phyloP scores from a whole-genome alignment of 2,888 invertebrate genomes.

The Hyalella azteca region DNA sequence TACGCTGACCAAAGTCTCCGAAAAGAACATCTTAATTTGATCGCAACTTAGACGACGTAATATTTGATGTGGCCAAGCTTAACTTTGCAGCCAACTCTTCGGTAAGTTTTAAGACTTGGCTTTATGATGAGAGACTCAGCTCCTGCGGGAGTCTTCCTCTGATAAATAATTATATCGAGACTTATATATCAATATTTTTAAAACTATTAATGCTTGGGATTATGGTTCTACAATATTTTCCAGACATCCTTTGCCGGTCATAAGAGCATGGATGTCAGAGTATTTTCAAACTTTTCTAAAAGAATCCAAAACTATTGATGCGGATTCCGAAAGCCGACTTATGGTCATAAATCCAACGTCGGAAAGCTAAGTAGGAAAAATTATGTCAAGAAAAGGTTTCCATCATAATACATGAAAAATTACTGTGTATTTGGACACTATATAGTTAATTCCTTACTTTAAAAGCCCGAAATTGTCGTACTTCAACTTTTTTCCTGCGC shows the following conservation, averaged over 20 bases:
- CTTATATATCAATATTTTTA: slow-evolving; percentile 12
- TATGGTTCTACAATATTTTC: background rate
- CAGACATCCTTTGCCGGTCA: background rate
- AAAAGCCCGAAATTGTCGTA: too few species aligned
- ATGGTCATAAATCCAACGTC: too few species aligned
- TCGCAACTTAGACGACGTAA: slow-evolving; percentile 10
- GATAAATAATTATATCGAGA: background rate
- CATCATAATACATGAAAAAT: too few species aligned
- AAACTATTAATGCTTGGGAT: slow-evolving; percentile 1
- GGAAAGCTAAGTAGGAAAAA: too few species aligned
- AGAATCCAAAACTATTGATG: too few species aligned
- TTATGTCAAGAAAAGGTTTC: too few species aligned
- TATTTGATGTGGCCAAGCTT: slow-evolving; percentile 33
- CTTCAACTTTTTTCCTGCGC: too few species aligned
- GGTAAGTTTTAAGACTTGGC: slow-evolving; percentile 26
- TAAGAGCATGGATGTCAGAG: background rate
- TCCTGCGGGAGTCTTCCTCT: slow-evolving; percentile 1
- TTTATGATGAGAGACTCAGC: slow-evolving; percentile 24
- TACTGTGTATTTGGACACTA: too few species aligned
- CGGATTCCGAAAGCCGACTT: too few species aligned
- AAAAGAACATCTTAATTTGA: slow-evolving; percentile 29
- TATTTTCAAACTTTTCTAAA: background rate
- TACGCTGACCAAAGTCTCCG: background rate
- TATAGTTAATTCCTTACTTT: too few species aligned
- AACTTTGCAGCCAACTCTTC: slow-evolving; percentile 24